phyloP scores from a whole-genome alignment of 1,140 invertebrate species.

The Cherax quadricarinatus region DNA sequence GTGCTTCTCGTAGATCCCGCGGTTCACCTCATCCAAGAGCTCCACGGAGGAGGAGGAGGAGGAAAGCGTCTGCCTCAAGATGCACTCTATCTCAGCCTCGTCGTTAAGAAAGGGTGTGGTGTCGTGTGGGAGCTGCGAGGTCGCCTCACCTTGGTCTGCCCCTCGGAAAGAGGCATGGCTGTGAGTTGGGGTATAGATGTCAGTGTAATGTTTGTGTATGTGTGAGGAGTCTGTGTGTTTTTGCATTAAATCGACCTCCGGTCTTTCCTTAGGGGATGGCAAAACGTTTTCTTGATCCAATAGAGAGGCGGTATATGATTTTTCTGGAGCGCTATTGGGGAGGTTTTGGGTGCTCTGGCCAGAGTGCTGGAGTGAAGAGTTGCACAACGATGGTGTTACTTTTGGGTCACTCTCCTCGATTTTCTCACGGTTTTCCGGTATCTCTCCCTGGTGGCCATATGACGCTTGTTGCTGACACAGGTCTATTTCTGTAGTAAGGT shows the following conservation, averaged over 20 bases:
- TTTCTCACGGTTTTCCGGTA: not conserved
- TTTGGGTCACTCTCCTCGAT: not conserved
- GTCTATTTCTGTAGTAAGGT: not conserved
- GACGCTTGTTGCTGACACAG: not conserved
- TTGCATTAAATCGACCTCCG: no score
- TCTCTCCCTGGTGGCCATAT: not conserved
- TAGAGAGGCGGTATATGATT: no score
- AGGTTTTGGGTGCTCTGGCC: no score
- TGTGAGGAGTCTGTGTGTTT: no score
- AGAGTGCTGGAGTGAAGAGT: no score
- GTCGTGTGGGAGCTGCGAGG: not conserved
- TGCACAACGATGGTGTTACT: not conserved
- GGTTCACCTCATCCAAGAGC: not conserved
- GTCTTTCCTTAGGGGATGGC: no score
- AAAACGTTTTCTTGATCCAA: no score
- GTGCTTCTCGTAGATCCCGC: conserved; percentile 12
- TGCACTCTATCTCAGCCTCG: not conserved
- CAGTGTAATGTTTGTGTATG: no score
- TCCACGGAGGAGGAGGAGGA: not conserved
- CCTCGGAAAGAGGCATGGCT: no score
- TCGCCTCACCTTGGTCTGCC: no score
- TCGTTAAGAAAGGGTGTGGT: not conserved
- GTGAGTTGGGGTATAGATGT: no score
- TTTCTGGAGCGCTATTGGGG: not conserved
- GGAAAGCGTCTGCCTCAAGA: conserved; percentile 1